Conservation (phyloP, 2,888 invertebrate genomes). For the Acanthosepion esculentum region DNA sequence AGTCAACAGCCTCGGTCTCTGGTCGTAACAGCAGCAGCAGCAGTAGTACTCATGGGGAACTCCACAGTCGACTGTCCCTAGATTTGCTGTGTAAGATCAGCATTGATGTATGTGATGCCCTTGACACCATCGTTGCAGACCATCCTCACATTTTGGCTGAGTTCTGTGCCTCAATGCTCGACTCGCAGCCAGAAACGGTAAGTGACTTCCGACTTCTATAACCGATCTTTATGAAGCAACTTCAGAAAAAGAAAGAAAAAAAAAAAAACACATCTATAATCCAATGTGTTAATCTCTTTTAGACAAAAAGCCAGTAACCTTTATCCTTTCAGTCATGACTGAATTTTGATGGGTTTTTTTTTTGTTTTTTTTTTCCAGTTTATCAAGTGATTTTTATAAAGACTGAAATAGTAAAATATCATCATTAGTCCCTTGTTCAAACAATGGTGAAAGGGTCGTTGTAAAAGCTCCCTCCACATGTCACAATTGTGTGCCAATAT, state of each 20-base stretch:
- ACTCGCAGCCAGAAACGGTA: slow-evolving; percentile 56
- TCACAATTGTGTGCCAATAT: too few relatives aligned
- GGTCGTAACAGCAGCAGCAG: neutral
- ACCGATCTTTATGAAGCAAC: slow-evolving; percentile 41
- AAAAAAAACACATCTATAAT: too few relatives aligned
- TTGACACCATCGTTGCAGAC: slow-evolving; percentile 56
- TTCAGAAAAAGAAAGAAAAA: neutral
- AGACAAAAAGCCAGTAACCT: too few relatives aligned
- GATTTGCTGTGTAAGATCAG: slow-evolving; percentile 58
- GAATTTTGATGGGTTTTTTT: too few relatives aligned
- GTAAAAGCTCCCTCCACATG: too few relatives aligned
- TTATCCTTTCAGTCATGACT: too few relatives aligned
- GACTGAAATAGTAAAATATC: too few relatives aligned
- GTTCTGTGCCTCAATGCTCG: slow-evolving; percentile 58
- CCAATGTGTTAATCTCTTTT: too few relatives aligned
- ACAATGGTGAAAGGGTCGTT: too few relatives aligned
- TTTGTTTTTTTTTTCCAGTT: too few relatives aligned
- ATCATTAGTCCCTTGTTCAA: too few relatives aligned
- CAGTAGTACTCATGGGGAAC: slow-evolving; percentile 45
- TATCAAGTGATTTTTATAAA: too few relatives aligned
- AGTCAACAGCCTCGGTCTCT: neutral
- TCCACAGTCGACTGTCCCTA: slow-evolving; percentile 59
- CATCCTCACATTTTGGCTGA: slow-evolving; percentile 58
- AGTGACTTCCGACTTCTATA: neutral
- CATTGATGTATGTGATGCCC: slow-evolving; percentile 55